phyloP scores from a whole-genome alignment of 2,797 vertebrate species.

The Poecilia velifera region DNA sequence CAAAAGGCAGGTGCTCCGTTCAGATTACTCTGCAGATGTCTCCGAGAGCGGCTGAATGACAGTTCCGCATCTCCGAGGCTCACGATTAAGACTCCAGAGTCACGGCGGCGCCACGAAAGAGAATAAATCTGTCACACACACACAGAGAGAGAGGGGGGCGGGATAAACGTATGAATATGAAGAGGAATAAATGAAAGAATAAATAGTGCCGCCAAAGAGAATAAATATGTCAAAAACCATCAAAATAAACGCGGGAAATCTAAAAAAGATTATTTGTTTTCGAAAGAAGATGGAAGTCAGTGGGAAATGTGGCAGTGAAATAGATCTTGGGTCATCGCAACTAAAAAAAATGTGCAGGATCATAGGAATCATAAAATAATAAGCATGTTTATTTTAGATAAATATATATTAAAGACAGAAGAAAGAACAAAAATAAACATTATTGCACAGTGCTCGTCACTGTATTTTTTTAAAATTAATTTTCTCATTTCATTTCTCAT shows the following conservation, averaged over 20 bases:
- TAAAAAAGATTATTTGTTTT: neutral
- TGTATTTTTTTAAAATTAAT: neutral
- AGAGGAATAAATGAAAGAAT: constrained; percentile 5
- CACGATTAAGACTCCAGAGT: constrained; percentile 7
- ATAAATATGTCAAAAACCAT: neutral
- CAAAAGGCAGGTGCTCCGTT: constrained; percentile 45
- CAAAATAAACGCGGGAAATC: neutral
- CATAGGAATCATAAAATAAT: neutral
- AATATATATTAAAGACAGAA: neutral
- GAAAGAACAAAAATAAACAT: neutral
- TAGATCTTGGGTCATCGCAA: neutral
- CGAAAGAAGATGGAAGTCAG: neutral
- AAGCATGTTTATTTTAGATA: neutral
- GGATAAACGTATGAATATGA: neutral
- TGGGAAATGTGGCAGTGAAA: neutral
- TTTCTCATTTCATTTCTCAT: neutral
- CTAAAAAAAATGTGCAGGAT: neutral
- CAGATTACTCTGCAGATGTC: constrained; percentile 47
- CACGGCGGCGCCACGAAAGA: neutral
- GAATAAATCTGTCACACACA: neutral
- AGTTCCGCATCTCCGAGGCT: constrained; percentile 31
- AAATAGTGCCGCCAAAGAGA: neutral
- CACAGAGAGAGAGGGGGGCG: neutral
- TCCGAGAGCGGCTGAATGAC: constrained; percentile 30
- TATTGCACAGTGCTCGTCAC: neutral